Conservation (phyloP, 2,888 invertebrate species). For the Caenorhabditis sp. region DNA sequence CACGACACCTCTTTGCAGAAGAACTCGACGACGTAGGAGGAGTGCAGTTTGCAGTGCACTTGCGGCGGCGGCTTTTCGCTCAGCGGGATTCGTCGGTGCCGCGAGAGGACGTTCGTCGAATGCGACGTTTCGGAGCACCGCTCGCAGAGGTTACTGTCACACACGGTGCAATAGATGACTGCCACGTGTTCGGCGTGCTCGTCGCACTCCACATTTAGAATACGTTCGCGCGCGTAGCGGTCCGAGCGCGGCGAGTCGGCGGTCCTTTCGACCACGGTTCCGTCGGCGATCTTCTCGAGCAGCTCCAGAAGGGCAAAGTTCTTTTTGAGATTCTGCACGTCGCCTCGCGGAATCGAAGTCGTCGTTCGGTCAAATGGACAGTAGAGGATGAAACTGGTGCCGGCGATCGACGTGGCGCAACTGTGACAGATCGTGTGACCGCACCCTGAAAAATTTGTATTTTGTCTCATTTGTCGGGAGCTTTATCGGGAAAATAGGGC, state of each 20-base stretch:
- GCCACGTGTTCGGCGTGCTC: constrained; percentile 82
- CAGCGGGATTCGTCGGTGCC: constrained; percentile 82
- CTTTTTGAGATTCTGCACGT: constrained; percentile 82
- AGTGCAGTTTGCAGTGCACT: constrained; percentile 82
- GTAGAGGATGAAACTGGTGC: constrained; percentile 75
- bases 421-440: constrained; percentile 83
- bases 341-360: constrained; percentile 79
- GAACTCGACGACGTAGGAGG: constrained; percentile 82
- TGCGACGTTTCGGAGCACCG: constrained; percentile 82
- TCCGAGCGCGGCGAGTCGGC: not conserved
- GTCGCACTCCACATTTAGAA: constrained; percentile 81
- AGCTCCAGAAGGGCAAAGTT: constrained; percentile 83
- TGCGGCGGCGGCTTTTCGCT: constrained; percentile 83
- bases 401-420: constrained; percentile 78
- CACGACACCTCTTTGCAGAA: constrained; percentile 82
- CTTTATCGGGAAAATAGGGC: too few relatives aligned
- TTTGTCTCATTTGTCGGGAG: not conserved
- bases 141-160: constrained; percentile 81
- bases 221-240: constrained; percentile 48
- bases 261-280: not conserved
- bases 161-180: constrained; percentile 82
- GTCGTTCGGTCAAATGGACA: constrained; percentile 83
- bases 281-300: constrained; percentile 80
- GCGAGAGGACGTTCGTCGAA: constrained; percentile 82
- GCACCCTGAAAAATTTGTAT: constrained; percentile 72